phyloP scores from a whole-genome alignment of 2,113 vertebrate genomes.

The Myotis yumanensis region DNA sequence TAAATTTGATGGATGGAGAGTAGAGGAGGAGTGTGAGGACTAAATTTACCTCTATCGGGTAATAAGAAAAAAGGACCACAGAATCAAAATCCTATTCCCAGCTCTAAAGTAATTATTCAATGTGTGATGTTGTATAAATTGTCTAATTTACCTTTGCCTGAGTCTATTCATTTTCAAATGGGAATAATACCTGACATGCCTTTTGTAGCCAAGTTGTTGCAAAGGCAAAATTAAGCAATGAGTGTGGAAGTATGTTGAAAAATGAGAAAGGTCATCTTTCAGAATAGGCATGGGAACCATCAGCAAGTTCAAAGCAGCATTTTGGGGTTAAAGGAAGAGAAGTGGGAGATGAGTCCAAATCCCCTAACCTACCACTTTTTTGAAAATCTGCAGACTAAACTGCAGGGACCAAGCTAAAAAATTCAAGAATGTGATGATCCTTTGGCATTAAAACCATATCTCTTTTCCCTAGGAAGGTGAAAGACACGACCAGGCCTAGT shows the following conservation, averaged over 20 bases:
- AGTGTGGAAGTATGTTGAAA: neutral
- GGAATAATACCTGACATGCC: neutral
- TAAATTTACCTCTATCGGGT: neutral
- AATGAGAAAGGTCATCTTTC: neutral
- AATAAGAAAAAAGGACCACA: neutral
- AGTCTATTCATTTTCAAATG: neutral
- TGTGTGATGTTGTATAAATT: neutral
- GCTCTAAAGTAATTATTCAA: neutral
- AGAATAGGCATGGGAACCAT: neutral
- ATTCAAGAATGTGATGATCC: neutral
- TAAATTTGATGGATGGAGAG: neutral
- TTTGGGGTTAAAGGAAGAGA: slow-evolving; percentile 13
- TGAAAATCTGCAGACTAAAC: neutral
- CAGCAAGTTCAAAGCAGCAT: slow-evolving; percentile 19
- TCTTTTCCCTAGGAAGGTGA: neutral
- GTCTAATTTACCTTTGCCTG: slow-evolving; percentile 24
- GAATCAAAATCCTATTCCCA: neutral
- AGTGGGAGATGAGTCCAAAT: neutral
- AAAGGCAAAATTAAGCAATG: neutral
- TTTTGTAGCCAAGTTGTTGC: neutral
- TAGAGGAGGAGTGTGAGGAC: neutral
- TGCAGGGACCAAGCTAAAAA: neutral
- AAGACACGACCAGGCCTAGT: neutral
- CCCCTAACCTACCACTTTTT: neutral
- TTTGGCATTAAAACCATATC: neutral